Conservation (phyloP, 2,888 invertebrate species). For the Mylabris sibirica region DNA sequence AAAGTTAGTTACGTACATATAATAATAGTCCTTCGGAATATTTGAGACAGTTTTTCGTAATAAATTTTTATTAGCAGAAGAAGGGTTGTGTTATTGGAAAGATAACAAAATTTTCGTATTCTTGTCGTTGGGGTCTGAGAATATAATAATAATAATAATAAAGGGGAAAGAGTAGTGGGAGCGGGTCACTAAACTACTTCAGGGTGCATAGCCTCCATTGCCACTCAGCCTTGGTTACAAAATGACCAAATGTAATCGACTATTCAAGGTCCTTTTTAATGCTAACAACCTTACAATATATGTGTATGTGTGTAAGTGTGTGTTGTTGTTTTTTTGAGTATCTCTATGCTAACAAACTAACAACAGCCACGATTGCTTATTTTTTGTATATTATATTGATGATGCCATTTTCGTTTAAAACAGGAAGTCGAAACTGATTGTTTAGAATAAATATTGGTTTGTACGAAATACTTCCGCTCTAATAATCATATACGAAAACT, state of each 20-base stretch:
- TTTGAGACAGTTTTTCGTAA: neutral
- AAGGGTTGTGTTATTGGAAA: neutral
- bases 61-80: neutral
- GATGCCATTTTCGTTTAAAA: slow-evolving; percentile 4
- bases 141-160: neutral
- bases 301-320: neutral
- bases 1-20: neutral
- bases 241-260: slow-evolving; percentile 42
- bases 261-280: slow-evolving; percentile 41
- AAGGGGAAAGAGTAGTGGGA: slow-evolving; percentile 27
- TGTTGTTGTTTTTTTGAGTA: slow-evolving; percentile 15
- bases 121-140: neutral
- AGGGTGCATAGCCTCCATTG: slow-evolving; percentile 37
- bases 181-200: slow-evolving; percentile 41
- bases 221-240: slow-evolving; percentile 32
- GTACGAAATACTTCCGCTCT: neutral
- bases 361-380: neutral
- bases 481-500: neutral
- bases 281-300: slow-evolving; percentile 28
- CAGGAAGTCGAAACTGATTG: neutral
- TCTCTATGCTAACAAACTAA: slow-evolving; percentile 1
- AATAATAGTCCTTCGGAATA: neutral
- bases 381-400: slow-evolving; percentile 11
- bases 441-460: neutral
- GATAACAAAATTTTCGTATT: neutral